phyloP scores from a whole-genome alignment of 2,888 invertebrate species.

The Sinhomidia bicolor region DNA sequence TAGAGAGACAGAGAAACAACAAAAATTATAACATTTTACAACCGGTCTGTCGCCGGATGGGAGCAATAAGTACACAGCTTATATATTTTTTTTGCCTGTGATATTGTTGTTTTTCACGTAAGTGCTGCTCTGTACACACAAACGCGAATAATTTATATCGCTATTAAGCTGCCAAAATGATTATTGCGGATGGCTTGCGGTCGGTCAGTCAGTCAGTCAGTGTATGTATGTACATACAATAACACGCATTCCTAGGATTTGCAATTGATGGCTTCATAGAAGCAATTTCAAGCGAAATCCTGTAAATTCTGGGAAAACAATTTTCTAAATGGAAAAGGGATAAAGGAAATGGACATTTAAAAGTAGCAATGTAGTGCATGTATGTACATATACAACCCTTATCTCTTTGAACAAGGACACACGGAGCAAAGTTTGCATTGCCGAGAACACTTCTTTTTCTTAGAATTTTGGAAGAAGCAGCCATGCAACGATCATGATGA shows the following conservation, averaged over 20 bases:
- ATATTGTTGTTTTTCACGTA: background rate
- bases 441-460: too few relatives aligned
- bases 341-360: slow-evolving; percentile 6
- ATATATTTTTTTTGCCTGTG: background rate
- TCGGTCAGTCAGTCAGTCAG: background rate
- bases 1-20: background rate
- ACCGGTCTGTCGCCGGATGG: too few relatives aligned
- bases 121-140: background rate
- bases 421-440: too few relatives aligned
- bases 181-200: background rate
- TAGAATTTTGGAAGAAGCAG: background rate
- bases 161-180: slow-evolving; percentile 13
- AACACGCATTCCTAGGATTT: too few relatives aligned
- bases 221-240: too few relatives aligned
- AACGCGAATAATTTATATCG: background rate
- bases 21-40: background rate
- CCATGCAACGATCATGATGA: background rate
- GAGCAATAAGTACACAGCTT: background rate
- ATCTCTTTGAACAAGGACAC: too few relatives aligned
- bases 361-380: background rate
- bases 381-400: background rate
- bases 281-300: background rate
- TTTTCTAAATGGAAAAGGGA: background rate
- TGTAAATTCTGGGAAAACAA: background rate
- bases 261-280: background rate